Conservation (phyloP, 1,140 invertebrate genomes). For the Leptinotarsa lineolata region DNA sequence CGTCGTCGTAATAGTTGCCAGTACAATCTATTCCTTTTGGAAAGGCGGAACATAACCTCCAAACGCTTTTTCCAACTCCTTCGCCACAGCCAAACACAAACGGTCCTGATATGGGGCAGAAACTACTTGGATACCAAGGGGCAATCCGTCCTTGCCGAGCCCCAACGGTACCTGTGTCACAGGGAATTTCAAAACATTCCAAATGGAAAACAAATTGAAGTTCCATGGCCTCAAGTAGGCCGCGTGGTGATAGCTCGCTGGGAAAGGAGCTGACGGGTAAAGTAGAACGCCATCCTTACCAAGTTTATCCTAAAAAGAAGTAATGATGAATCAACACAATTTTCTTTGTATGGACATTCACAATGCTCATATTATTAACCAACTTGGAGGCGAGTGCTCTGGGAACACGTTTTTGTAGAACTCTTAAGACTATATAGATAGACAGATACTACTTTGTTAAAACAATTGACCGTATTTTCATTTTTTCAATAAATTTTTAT, state of each 20-base stretch:
- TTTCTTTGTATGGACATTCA: too few species aligned
- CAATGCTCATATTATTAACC: too few species aligned
- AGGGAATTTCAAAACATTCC: conserved; percentile 85
- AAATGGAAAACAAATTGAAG: conserved; percentile 86
- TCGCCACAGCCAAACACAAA: conserved; percentile 80
- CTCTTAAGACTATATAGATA: too few species aligned
- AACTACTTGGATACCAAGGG: conserved; percentile 82
- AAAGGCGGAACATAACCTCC: conserved; percentile 80
- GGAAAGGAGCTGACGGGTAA: conserved; percentile 79
- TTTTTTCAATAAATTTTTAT: too few species aligned
- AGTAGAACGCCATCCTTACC: conserved; percentile 81
- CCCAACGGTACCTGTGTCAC: conserved; percentile 83
- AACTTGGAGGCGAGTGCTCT: too few species aligned
- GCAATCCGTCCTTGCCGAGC: conserved; percentile 72
- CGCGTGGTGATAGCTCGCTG: conserved; percentile 86
- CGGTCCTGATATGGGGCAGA: conserved; percentile 78
- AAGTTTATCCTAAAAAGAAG: conserved; percentile 64
- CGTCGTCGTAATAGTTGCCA: neutral
- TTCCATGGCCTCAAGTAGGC: conserved; percentile 81
- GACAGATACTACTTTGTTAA: too few species aligned
- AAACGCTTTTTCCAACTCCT: conserved; percentile 78
- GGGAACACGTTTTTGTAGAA: too few species aligned
- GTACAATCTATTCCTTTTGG: conserved; percentile 12
- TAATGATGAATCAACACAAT: neutral
- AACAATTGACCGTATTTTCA: too few species aligned